Percentiles rank a stretch among this genome's conserved stretches.
Evolutionary conservation across 2,797 vertebrate species (phyloP).

Genomic region (Artibeus lituratus): DNA sequence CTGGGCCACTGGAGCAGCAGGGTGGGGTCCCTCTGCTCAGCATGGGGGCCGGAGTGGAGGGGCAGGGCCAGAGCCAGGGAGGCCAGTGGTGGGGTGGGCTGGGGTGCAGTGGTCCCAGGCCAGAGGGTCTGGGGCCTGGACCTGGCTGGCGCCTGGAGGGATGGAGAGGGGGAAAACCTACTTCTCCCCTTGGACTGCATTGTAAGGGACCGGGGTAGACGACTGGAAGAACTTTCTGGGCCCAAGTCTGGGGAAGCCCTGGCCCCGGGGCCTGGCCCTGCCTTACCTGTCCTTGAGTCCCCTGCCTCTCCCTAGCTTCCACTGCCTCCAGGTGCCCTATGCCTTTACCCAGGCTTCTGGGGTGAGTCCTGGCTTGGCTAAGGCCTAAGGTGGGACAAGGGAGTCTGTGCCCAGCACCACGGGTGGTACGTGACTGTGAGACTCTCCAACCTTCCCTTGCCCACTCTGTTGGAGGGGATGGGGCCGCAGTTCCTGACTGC

Average conservation of each 20-base stretch:
- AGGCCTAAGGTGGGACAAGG: background rate
- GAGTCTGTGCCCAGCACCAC: background rate
- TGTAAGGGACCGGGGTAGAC: background rate
- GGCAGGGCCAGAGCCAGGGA: background rate
- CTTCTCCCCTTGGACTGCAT: background rate
- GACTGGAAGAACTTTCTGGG: background rate
- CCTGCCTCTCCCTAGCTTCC: background rate
- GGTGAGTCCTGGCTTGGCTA: background rate
- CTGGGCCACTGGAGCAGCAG: background rate
- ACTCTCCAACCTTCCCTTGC: background rate
- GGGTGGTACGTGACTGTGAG: background rate
- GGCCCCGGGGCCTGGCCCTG: background rate
- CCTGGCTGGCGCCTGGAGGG: background rate
- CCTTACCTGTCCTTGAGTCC: background rate
- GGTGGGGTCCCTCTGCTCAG: background rate
- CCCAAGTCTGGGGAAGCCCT: background rate
- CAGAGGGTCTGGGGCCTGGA: background rate
- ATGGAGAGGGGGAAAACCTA: background rate
- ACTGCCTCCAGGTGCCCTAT: background rate
- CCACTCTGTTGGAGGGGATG: rapidly evolving
- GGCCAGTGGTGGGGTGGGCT: rapidly evolving
- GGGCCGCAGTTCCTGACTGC: background rate
- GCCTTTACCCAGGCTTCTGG: background rate
- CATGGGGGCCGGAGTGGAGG: background rate
- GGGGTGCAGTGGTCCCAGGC: background rate